Evolutionary conservation across 2,113 vertebrate species (phyloP).

Genomic region (Myrmecophaga tridactyla): DNA sequence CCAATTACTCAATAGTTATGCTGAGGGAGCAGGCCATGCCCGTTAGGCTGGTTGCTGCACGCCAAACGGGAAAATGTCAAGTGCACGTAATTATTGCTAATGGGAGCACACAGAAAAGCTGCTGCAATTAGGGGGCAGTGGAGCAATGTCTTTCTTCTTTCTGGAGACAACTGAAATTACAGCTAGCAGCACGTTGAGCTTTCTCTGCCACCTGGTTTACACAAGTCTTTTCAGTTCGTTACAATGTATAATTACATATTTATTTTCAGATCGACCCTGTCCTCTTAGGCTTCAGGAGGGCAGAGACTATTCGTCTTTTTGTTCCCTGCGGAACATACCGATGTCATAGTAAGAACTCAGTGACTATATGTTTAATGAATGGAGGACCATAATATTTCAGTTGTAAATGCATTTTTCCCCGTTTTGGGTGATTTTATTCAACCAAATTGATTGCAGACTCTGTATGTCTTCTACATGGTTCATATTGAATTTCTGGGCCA

Average conservation of each 20-base stretch:
- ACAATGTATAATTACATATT: neutral
- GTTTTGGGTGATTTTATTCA: neutral
- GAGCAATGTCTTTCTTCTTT: neutral
- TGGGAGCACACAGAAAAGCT: neutral
- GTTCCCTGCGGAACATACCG: neutral
- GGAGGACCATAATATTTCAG: neutral
- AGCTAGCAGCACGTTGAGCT: neutral
- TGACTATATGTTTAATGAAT: neutral
- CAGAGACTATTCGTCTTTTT: neutral
- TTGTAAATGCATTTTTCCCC: neutral
- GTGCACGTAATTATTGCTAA: neutral
- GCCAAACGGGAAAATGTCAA: slow-evolving; percentile 5
- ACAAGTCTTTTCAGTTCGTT: neutral
- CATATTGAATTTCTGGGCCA: neutral
- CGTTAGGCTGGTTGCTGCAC: neutral
- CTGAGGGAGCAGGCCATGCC: neutral
- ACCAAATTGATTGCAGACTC: neutral
- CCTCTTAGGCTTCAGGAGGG: neutral
- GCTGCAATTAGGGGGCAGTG: neutral
- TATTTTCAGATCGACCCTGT: neutral
- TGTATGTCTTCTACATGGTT: neutral
- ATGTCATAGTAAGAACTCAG: neutral
- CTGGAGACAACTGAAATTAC: neutral
- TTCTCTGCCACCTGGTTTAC: neutral
- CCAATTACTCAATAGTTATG: neutral